Evolutionary conservation across 2,113 vertebrate species (phyloP).

Genomic region (Aldabrachelys gigantea): DNA sequence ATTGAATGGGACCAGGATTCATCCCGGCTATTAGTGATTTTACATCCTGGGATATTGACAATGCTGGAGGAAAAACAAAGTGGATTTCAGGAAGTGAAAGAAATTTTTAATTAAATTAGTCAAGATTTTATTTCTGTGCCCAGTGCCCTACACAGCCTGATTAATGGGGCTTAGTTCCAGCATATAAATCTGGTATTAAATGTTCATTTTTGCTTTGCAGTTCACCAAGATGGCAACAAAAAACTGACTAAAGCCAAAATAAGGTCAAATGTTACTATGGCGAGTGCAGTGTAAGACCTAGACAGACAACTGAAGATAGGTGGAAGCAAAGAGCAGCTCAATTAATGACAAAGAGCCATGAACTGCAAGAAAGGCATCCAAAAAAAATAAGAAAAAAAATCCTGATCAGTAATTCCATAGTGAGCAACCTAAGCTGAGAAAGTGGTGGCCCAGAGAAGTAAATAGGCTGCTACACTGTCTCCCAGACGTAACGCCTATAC

Average conservation of each 20-base stretch:
- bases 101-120: background rate
- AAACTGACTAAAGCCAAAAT: background rate
- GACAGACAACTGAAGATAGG: background rate
- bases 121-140: background rate
- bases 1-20: background rate
- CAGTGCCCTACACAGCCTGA: background rate
- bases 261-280: background rate
- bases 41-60: background rate
- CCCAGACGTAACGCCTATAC: conserved; percentile 3
- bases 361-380: background rate
- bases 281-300: background rate
- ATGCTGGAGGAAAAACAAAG: background rate
- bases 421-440: background rate
- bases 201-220: background rate
- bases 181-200: background rate
- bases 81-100: background rate
- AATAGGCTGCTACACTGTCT: conserved; percentile 29
- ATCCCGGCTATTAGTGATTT: background rate
- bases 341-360: background rate
- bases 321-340: background rate
- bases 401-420: background rate
- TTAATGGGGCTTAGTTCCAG: background rate
- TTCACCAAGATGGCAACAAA: background rate
- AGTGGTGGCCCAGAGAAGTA: conserved; percentile 12
- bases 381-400: background rate